These are phyloP conservation scores for Acanthosepion pharaonis DNA, from an alignment of 2,888 invertebrate genomes.

Conservation along the genomic window DNA sequence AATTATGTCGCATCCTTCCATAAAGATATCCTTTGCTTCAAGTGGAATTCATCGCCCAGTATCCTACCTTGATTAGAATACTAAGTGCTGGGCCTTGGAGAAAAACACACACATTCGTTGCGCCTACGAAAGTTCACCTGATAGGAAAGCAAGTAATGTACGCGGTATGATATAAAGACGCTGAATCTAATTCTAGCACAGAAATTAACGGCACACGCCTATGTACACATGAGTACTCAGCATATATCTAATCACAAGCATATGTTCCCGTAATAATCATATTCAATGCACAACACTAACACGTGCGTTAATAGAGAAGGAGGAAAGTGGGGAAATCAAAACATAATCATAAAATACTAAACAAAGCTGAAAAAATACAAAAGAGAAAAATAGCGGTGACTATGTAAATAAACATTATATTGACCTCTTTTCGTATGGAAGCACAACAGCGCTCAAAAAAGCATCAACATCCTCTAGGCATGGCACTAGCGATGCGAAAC, in stretches of 20 bases:
- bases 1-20: neutral
- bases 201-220: neutral
- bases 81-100: neutral
- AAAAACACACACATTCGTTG: neutral
- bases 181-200: neutral
- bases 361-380: constrained; percentile 33
- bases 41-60: neutral
- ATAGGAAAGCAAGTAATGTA: neutral
- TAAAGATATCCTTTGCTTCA: neutral
- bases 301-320: neutral
- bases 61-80: neutral
- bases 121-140: neutral
- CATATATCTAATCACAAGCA: neutral
- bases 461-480: neutral
- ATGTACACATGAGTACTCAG: neutral
- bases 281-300: neutral
- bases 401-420: neutral
- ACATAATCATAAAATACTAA: neutral
- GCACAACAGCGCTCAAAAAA: constrained; percentile 8
- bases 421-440: constrained; percentile 21
- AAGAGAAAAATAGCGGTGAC: neutral
- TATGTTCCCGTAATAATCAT: neutral
- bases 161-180: neutral
- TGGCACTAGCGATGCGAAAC: constrained; percentile 33
- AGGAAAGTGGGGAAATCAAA: neutral